phyloP scores from a whole-genome alignment of 2,113 vertebrate genomes.

The Scortum barcoo region DNA sequence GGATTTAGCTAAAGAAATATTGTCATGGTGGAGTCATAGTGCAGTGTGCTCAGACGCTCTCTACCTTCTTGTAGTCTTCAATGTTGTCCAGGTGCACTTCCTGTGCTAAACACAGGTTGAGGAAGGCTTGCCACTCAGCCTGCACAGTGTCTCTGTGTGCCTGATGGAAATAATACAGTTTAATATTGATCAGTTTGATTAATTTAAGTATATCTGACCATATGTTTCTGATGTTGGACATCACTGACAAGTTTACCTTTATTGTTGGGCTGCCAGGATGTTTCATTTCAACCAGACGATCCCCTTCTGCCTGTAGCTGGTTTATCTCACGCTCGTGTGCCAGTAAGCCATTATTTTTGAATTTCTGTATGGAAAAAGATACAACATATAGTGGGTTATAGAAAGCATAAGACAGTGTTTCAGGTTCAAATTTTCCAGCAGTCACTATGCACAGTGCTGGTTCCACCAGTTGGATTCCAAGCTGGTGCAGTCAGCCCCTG shows the following conservation, averaged over 20 bases:
- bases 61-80: constrained; percentile 91
- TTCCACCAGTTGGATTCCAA: constrained; percentile 10
- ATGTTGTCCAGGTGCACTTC: constrained; percentile 91
- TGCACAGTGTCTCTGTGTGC: constrained; percentile 88
- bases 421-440: background rate
- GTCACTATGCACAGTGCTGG: background rate
- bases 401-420: background rate
- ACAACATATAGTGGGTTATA: background rate
- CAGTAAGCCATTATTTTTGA: constrained; percentile 89
- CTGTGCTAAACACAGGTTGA: constrained; percentile 94
- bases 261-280: constrained; percentile 90
- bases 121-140: constrained; percentile 92
- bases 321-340: constrained; percentile 89
- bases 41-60: fast-evolving
- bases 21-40: background rate
- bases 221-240: background rate
- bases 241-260: constrained; percentile 75
- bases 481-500: background rate
- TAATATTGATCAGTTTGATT: background rate
- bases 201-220: background rate
- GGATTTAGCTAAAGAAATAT: background rate
- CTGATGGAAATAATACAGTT: constrained; percentile 72
- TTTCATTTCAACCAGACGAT: constrained; percentile 84
- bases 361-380: constrained; percentile 83
- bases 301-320: constrained; percentile 88